Evolutionary conservation across 2,797 vertebrate genomes (phyloP).

Genomic region (Anguilla marmorata): DNA sequence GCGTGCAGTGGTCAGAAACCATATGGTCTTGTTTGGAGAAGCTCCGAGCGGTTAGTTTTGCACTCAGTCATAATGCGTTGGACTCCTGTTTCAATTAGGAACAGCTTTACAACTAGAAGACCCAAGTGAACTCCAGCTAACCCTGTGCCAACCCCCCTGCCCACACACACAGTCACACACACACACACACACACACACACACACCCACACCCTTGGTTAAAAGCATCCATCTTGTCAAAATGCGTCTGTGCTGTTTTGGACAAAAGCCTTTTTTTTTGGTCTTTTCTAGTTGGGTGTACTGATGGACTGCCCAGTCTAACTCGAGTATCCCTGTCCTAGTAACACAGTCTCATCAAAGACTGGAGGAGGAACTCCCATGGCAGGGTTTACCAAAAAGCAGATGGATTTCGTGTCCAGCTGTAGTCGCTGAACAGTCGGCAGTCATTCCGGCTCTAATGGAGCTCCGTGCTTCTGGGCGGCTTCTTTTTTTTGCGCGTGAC

Average conservation of each 20-base stretch:
- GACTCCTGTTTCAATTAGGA: neutral
- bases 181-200: too few species aligned
- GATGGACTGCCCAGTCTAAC: neutral
- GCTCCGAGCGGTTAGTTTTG: neutral
- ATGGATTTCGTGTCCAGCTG: neutral
- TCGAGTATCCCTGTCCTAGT: neutral
- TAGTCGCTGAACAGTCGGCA: neutral
- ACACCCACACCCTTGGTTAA: neutral
- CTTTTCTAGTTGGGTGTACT: neutral
- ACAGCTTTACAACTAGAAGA: neutral
- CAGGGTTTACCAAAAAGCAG: neutral
- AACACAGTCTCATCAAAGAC: neutral
- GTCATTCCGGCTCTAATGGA: neutral
- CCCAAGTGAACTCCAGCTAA: too few species aligned
- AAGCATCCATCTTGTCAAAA: neutral
- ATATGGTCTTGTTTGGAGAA: neutral
- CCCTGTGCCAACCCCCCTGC: neutral
- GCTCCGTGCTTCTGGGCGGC: neutral
- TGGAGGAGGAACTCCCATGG: neutral
- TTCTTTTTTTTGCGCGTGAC: slow-evolving; percentile 40
- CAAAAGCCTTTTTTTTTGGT: neutral
- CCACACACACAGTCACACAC: neutral
- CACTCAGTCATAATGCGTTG: neutral
- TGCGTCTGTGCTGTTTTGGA: neutral
- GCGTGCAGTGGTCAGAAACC: neutral